These are phyloP conservation scores for Melipona bicolor DNA, from an alignment of 2,888 invertebrate species.

Conservation along the genomic window DNA sequence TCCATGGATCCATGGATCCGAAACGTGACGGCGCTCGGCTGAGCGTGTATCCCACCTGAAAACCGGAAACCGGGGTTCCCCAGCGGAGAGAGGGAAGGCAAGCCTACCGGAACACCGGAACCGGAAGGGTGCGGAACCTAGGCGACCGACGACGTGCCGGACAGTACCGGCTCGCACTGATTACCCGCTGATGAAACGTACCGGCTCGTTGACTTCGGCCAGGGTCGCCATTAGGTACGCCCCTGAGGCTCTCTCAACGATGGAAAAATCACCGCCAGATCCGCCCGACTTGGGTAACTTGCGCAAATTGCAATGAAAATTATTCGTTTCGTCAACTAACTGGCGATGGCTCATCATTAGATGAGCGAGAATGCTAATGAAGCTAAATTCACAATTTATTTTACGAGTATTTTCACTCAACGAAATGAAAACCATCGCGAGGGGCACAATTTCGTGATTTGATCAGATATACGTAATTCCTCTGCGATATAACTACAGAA, in stretches of 20 bases:
- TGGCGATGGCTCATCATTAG: not conserved
- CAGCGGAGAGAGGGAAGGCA: slow-evolving; percentile 71
- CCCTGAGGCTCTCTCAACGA: slow-evolving; percentile 16
- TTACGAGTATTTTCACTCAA: no score
- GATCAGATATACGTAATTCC: no score
- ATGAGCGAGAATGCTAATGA: no score
- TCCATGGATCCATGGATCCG: slow-evolving; percentile 73
- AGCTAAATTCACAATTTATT: no score
- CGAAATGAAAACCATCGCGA: no score
- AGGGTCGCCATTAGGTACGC: slow-evolving; percentile 57
- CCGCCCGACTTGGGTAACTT: not conserved
- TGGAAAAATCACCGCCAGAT: slow-evolving; percentile 45
- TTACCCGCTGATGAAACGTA: slow-evolving; percentile 79
- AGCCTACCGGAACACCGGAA: slow-evolving; percentile 85
- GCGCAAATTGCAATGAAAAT: not conserved
- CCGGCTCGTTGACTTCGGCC: slow-evolving; percentile 65
- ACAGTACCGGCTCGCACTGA: slow-evolving; percentile 80
- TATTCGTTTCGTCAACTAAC: not conserved
- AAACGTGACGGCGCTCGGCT: slow-evolving; percentile 77
- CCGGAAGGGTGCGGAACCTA: slow-evolving; percentile 84
- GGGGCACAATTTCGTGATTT: no score
- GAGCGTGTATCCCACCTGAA: slow-evolving; percentile 83
- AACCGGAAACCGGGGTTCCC: slow-evolving; percentile 77
- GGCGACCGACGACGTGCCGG: slow-evolving; percentile 74
- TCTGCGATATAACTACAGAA: no score